These are phyloP conservation scores for Drosophila nr. perissopoda DNA, from an alignment of 2,888 invertebrate species.

Conservation along the genomic window DNA sequence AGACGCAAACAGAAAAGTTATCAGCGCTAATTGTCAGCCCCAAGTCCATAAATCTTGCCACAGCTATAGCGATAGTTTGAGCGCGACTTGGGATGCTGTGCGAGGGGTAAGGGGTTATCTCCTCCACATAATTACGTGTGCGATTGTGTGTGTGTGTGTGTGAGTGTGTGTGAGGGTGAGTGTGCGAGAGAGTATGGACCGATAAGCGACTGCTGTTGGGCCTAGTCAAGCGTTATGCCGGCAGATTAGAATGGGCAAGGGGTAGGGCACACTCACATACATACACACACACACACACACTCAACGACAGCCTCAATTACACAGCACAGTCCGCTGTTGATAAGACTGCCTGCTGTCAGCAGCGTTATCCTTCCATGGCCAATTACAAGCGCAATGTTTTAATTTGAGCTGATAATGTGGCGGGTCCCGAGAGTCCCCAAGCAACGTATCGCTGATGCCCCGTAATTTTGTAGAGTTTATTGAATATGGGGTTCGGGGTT, in stretches of 20 bases:
- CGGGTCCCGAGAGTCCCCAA: constrained; percentile 41
- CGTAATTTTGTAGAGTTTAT: constrained; percentile 50
- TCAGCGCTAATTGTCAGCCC: constrained; percentile 74
- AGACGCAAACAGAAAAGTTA: constrained; percentile 46
- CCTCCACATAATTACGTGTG: constrained; percentile 62
- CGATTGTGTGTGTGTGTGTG: constrained; percentile 16
- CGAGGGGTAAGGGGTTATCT: constrained; percentile 62
- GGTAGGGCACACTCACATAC: constrained; percentile 8
- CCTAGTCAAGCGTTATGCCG: constrained; percentile 80
- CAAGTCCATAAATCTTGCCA: constrained; percentile 68
- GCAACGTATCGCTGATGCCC: constrained; percentile 37
- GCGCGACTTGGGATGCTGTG: constrained; percentile 18
- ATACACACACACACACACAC: constrained; percentile 9
- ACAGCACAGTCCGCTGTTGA: constrained; percentile 41
- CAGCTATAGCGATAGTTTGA: constrained; percentile 42
- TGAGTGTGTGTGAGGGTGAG: constrained; percentile 27
- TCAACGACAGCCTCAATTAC: constrained; percentile 71
- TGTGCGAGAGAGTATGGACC: constrained; percentile 14
- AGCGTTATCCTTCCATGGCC: constrained; percentile 70
- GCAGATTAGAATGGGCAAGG: constrained; percentile 65
- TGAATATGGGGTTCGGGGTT: constrained; percentile 50
- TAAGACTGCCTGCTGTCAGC: constrained; percentile 67
- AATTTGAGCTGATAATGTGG: constrained; percentile 70
- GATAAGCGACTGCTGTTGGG: constrained; percentile 66
- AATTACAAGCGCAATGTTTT: constrained; percentile 80